Evolutionary conservation across 2,888 invertebrate genomes (phyloP), one percentile per base, ranked within the genome.

Genomic region (Beris chalybata): DNA sequence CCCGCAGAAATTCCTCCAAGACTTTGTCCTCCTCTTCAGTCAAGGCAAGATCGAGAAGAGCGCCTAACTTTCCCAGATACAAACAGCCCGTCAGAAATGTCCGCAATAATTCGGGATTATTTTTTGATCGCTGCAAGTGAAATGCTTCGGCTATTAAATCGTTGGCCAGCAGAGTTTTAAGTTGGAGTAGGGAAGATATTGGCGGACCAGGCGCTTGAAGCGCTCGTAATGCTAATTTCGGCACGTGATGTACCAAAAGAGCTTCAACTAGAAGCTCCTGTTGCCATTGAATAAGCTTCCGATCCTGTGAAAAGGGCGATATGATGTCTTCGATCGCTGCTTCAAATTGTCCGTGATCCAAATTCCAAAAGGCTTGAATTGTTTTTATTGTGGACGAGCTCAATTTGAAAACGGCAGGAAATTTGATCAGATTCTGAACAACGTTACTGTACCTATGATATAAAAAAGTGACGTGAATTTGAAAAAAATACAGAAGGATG

Each of bases 291-390:
- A 72, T 71, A 38, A 74, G 72, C 5, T 74, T 72, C 6, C 70
- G 70, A 44, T 72, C 72, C 32, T 73, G 71, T 43, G 73, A 74
- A 43, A 78, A 74, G 3, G 78, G 77, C 12, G 77, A 78, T 58
- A 78, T 73, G 15, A 78, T 74, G 64, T 77, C 76, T 57, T 77
- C 76, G 1, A 78, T 71, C 2, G 78, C 76, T 43, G 73, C 92
- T 78, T 89, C 86, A 79, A 89, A 92, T 75, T 93, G 88, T 67
- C 89, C 88, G 75, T 93, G 93, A 80, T 96, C 95, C 12, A 96
- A 82, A 72, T 91, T 87, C 95, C 95, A 95, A 77, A 94, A 91
- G 0, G 91, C 93, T 74, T 93, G 92, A 0, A 92, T 89, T 0
- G 91, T 85, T 77, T 92, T 91, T 31, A 90, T 89, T 0, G 89